Evolutionary conservation across 1,140 invertebrate species (phyloP), one percentile per base, ranked within the genome.

Genomic region (Caenorhabditis tropicalis): DNA sequence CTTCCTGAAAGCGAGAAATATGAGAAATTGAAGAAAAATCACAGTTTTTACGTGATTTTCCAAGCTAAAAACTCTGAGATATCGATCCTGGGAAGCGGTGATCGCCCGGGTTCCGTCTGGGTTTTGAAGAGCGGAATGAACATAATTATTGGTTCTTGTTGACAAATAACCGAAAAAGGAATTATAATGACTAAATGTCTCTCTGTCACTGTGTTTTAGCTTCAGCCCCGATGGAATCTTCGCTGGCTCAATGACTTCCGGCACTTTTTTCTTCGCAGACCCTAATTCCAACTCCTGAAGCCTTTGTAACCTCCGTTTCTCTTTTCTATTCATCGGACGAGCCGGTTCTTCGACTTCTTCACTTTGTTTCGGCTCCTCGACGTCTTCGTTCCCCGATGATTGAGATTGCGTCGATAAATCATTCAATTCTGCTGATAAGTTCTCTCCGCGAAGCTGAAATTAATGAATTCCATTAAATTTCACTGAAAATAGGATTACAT

Each of bases 401-500:
- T 51, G 1, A 51, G 48, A n/a, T 19, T 1, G 15, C n/a, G 65
- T 74, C 9, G 36, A 74, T 12, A 74, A 31, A 19, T 24, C 6
- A 43, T 46, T 46, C 36, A 74, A 9, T 46, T 74, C 36, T 15
- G 36, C 6, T 46, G 65, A n/a, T 19, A 65, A 16, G 10, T 65
- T 21, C 19, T 74, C 65, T 24, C 65, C 36, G n/a, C 65, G 65
- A 10, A 74, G 65, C 65, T 74, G n/a, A 74, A 74, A 74, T n/a
- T 2, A 10, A 4, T 21, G 1, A 2, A 24, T 74, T 74, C 12
- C 36, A 24, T 39, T 43, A 10, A 10, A 27, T n/a, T 10, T 27
- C 53, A 27, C 4, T 1, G 3, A n/a, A 70, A 36, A 36, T 31
- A 7, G 27, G 21, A 12, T 43, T 74, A 74, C 65, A 39, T n/a